Evolutionary conservation across 2,797 vertebrate species (phyloP).

Genomic region (Spinus pinus): DNA sequence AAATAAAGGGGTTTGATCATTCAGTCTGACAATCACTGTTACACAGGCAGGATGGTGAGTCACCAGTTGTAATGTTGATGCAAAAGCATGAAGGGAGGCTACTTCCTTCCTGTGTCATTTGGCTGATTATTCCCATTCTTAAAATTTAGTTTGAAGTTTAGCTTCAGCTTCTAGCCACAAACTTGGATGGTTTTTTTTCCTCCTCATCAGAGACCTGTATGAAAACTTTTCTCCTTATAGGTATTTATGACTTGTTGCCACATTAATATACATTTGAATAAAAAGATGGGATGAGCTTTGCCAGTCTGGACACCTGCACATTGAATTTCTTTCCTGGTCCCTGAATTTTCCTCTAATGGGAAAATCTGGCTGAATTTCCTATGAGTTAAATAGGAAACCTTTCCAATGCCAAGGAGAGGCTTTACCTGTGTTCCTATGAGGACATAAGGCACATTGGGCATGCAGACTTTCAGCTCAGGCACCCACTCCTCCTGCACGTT

Average conservation of each 20-base stretch:
- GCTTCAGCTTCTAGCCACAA: background rate
- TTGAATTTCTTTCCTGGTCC: background rate
- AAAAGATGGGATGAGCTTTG: background rate
- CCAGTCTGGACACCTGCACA: accelerated
- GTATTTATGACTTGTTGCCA: background rate
- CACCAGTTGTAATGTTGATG: background rate
- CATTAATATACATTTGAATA: background rate
- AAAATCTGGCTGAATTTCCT: background rate
- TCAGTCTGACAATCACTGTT: background rate
- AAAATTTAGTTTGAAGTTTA: background rate
- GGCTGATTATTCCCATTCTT: background rate
- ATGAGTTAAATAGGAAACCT: background rate
- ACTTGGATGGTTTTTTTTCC: accelerated
- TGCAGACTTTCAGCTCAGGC: slow-evolving; percentile 84
- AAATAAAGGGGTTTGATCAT: background rate
- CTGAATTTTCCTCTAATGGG: background rate
- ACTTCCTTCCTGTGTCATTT: background rate
- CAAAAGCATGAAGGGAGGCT: background rate
- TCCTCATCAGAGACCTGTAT: background rate
- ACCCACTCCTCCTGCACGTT: slow-evolving; percentile 90
- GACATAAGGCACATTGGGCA: slow-evolving; percentile 87
- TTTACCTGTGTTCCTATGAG: slow-evolving; percentile 88
- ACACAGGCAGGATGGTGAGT: background rate
- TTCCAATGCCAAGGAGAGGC: background rate
- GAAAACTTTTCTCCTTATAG: background rate